These are phyloP conservation scores for Ammospiza caudacuta DNA, from an alignment of 2,113 vertebrate genomes.

Conservation along the genomic window DNA sequence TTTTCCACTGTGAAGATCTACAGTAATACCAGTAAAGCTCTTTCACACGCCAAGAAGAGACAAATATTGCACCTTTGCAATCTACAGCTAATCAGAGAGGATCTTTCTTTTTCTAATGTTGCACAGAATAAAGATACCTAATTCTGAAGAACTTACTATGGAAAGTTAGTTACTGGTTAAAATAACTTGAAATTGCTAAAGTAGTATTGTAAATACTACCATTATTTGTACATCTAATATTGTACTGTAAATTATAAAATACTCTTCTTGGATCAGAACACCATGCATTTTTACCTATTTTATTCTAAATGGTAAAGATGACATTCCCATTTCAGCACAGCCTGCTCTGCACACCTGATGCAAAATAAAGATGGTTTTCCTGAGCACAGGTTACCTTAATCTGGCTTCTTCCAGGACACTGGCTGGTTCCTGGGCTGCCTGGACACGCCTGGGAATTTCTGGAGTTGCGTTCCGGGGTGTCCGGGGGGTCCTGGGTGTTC, in stretches of 20 bases:
- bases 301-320: background rate
- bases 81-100: background rate
- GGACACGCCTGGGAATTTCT: constrained; percentile 82
- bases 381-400: constrained; percentile 74
- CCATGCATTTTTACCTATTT: background rate
- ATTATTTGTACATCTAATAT: background rate
- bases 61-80: background rate
- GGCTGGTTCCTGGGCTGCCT: constrained; percentile 77
- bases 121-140: background rate
- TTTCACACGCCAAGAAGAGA: background rate
- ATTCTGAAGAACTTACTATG: background rate
- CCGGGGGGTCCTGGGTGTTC: constrained; percentile 75
- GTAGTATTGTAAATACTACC: background rate
- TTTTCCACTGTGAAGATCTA: background rate
- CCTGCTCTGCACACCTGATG: background rate
- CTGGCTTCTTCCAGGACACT: constrained; percentile 88
- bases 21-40: background rate
- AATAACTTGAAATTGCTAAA: background rate
- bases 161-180: background rate
- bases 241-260: background rate
- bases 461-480: constrained; percentile 79
- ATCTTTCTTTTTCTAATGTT: background rate
- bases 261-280: background rate
- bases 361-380: background rate
- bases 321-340: background rate